A percentile compares a stretch with the other conserved stretches of the same genome.
phyloP scores from a whole-genome alignment of 35 echinoderm and acorn worm genomes.

The Chiridota heheva region DNA sequence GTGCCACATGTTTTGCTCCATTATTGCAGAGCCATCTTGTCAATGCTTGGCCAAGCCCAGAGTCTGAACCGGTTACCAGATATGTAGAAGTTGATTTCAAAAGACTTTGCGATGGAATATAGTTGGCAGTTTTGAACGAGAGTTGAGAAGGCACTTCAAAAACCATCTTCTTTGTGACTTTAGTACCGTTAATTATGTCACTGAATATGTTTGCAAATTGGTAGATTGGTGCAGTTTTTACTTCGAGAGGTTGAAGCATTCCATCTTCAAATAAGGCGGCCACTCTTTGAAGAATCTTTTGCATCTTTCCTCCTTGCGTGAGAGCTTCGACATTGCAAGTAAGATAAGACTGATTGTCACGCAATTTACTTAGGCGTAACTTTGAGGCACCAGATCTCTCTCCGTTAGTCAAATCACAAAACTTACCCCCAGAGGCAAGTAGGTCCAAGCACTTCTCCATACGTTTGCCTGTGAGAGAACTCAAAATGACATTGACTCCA shows the following conservation, averaged over 20 bases:
- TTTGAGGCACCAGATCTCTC: no score
- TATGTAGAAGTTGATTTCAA: conserved; percentile 76
- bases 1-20: conserved; percentile 70
- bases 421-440: no score
- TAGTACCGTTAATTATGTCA: not conserved
- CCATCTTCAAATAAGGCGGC: conserved; percentile 2
- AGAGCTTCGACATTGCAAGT: no score
- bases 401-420: no score
- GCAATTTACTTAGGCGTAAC: no score
- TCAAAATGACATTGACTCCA: no score
- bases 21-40: conserved; percentile 69
- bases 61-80: conserved; percentile 67
- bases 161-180: not conserved
- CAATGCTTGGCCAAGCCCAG: conserved; percentile 68
- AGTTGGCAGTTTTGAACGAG: not conserved
- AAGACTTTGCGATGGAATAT: not conserved
- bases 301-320: no score
- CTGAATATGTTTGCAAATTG: conserved; percentile 8
- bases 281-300: conserved; percentile 5
- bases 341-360: no score
- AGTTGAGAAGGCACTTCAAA: not conserved
- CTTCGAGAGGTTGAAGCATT: conserved; percentile 4
- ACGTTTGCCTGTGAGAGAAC: no score
- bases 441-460: no score
- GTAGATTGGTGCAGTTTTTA: not conserved